phyloP scores from a whole-genome alignment of 2,113 vertebrate species.

The Mellivora capensis region DNA sequence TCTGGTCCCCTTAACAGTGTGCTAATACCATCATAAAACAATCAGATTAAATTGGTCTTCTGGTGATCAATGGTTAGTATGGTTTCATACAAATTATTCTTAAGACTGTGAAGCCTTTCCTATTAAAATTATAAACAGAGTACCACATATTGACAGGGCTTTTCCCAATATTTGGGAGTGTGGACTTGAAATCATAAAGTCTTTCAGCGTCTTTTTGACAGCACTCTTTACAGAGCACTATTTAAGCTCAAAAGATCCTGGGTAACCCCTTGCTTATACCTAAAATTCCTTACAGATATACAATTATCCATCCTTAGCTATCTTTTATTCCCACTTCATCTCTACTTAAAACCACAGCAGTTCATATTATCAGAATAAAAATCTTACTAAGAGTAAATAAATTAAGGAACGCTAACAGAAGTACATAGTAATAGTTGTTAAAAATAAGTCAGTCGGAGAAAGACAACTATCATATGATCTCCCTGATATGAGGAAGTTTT shows the following conservation, averaged over 20 bases:
- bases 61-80: constrained; percentile 62
- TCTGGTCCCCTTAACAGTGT: constrained; percentile 52
- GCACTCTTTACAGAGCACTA: constrained; percentile 29
- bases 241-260: constrained; percentile 34
- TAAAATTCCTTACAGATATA: constrained; percentile 32
- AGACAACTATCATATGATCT: no score
- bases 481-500: no score
- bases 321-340: neutral
- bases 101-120: neutral
- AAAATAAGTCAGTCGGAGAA: neutral
- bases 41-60: constrained; percentile 63
- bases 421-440: neutral
- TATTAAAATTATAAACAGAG: constrained; percentile 51
- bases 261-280: neutral
- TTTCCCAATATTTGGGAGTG: constrained; percentile 47
- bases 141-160: constrained; percentile 6
- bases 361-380: constrained; percentile 24
- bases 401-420: constrained; percentile 7
- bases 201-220: constrained; percentile 39
- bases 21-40: constrained; percentile 59
- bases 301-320: neutral
- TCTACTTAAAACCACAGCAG: constrained; percentile 1
- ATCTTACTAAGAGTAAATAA: constrained; percentile 14
- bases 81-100: constrained; percentile 62
- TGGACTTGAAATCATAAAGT: neutral